Evolutionary conservation across 2,797 vertebrate species (phyloP), one percentile per base, ranked within the genome.

Genomic region (Capromys pilorides): DNA sequence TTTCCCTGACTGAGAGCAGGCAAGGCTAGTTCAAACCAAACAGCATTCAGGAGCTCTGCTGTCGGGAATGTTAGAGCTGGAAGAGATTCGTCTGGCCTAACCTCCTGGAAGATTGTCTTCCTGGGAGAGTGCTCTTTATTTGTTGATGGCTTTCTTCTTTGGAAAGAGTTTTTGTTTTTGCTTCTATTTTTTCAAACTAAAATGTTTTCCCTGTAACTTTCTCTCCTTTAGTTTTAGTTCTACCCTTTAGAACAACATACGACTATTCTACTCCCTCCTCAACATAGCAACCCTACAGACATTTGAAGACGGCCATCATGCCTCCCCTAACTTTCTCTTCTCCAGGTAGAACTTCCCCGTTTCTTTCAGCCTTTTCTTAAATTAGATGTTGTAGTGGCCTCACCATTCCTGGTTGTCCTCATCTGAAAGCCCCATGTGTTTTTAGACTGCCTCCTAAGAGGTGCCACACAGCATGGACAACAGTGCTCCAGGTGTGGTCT

Each of bases 11-110:
- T 86, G 75, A 91, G 59, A 84, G 94, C 90, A 88, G 39, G 69
- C 71, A 95, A 96, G 94, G 96, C 97, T 96, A 98, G 96, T 98
- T 98, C 96, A 98, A 97, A 97, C 96, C 96, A 8, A 97, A 96
- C 96, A 97, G 82, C 64, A 31, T 41, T 80, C n/a, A 93, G 71
- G 85, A 61, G 57, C 95, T 97, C 86, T 84, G 14, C 81, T 21
- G 18, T 86, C 77, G 22, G 88, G 81, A 87, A 61, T 93, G 24
- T 51, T 85, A 41, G 66, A 77, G 59, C 66, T 83, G 78, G 78
- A 80, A 86, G 71, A 94, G 83, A 91, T 79, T 86, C 88, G 49
- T 90, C 86, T 92, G 94, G n/a, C 61, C 69, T 95, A 18, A 57
- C 75, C 61, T 93, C 71, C 91, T 90, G 6, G 49, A 83, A 73